Percentiles rank a stretch among this genome's conserved stretches.
Conservation (phyloP, 2,888 invertebrate genomes). For the Lepidochrysops patricia region DNA sequence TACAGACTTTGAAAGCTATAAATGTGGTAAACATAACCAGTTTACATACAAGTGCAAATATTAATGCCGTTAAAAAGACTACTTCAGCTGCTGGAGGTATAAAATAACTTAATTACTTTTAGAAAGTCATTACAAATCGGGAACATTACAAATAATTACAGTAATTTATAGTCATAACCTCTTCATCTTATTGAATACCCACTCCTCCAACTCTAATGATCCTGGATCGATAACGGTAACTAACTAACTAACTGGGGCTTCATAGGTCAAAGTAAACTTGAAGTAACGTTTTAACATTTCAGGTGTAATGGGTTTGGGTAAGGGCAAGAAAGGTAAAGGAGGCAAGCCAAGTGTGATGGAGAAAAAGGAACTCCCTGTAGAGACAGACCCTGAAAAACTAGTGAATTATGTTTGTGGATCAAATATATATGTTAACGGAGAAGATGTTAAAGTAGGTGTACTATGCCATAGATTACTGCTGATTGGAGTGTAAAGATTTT, state of each 20-base stretch:
- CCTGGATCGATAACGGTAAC: too few relatives aligned
- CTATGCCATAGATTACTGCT: too few relatives aligned
- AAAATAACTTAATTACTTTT: neutral
- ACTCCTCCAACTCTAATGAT: too few relatives aligned
- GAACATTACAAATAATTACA: neutral
- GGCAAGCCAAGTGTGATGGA: slow-evolving; percentile 78
- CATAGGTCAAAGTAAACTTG: too few relatives aligned
- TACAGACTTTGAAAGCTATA: neutral
- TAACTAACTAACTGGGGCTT: too few relatives aligned
- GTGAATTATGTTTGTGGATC: slow-evolving; percentile 88
- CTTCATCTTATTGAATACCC: too few relatives aligned
- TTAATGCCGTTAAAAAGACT: slow-evolving; percentile 54
- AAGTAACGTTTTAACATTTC: slow-evolving; percentile 19
- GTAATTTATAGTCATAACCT: neutral
- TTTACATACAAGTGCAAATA: slow-evolving; percentile 34
- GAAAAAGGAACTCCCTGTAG: slow-evolving; percentile 85
- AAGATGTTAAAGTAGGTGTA: slow-evolving; percentile 80
- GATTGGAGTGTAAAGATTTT: neutral
- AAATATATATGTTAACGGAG: slow-evolving; percentile 85
- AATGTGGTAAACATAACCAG: slow-evolving; percentile 21
- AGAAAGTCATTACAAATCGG: neutral
- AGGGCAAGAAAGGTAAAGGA: slow-evolving; percentile 73
- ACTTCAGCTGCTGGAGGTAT: slow-evolving; percentile 62
- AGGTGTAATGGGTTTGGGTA: slow-evolving; percentile 70
- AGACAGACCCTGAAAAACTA: slow-evolving; percentile 86